Evolutionary conservation across 2,113 vertebrate species (phyloP), one percentile per base, ranked within the genome.

Genomic region (Excalfactoria chinensis): DNA sequence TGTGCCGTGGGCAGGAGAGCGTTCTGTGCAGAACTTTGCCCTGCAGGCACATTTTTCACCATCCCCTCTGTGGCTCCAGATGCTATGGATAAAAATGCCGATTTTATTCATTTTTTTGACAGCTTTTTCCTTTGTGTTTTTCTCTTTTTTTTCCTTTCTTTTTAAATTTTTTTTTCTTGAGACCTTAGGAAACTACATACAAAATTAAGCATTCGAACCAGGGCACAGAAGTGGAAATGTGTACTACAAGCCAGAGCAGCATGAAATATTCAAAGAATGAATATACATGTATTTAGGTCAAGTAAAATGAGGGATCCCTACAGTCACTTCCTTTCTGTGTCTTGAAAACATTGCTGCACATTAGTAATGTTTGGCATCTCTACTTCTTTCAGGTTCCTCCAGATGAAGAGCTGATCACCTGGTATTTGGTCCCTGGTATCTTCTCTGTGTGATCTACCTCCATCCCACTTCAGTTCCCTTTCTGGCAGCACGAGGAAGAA

Each of bases 201-300:
- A 17, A 86, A 93, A 84, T 49, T 13, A 35, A 77, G 26, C 23
- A 49, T 69, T 90, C 26, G 69, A 88, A 81, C n/a, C 40, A 81
- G n/a, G 62, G 5, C 46, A 41, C 22, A 28, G 44, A 20, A 78
- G 44, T 55, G 63, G 84, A 90, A 90, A 94, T 34, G 53, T 28
- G 26, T 16, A n/a, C 43, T 58, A 66, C 58, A 53, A 88, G 80
- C 53, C 73, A 90, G 66, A 90, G 69, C 44, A 69, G 30, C 55
- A 86, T 92, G 58, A 96, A 96, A 92, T 96, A 92, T 92, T 93
- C 73, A 90, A 74, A 86, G 86, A 88, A 93, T 43, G 62, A 74
- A 72, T 62, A 77, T 13, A 6, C 25, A 18, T 2, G 0, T 64
- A 86, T 86, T 92, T 76, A 94, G 90, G 93, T 92, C 84, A 84